A percentile compares a stretch with the other conserved stretches of the same genome.
phyloP scores from a whole-genome alignment of 35 echinoderm and acorn worm species.

The Patiria miniata region DNA sequence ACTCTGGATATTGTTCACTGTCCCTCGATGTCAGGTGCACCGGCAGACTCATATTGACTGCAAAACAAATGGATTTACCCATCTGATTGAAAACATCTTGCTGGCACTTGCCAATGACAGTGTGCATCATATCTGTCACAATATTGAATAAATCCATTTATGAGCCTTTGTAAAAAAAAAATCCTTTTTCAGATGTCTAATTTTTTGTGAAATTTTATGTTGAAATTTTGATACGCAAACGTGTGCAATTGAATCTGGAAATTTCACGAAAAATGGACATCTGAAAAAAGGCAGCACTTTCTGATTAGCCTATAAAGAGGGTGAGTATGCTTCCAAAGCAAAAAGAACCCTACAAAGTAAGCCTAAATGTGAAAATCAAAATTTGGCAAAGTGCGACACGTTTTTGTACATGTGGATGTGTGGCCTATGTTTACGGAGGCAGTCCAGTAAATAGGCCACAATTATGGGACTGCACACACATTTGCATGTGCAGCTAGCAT shows the following conservation, averaged over 20 bases:
- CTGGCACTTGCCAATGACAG: neutral
- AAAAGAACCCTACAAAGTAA: too few relatives aligned
- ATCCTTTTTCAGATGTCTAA: neutral
- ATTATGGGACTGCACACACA: neutral
- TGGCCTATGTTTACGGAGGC: too few relatives aligned
- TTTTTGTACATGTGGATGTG: too few relatives aligned
- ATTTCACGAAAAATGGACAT: too few relatives aligned
- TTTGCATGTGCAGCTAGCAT: neutral
- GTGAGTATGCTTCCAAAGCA: too few relatives aligned
- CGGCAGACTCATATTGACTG: slow-evolving; percentile 96
- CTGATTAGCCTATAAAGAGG: too few relatives aligned
- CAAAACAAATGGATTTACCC: neutral
- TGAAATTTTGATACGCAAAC: neutral
- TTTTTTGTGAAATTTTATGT: too few relatives aligned
- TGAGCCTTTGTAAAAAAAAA: neutral
- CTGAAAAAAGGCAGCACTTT: too few relatives aligned
- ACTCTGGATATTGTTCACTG: slow-evolving; percentile 72
- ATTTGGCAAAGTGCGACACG: too few relatives aligned
- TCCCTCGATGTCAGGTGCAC: slow-evolving; percentile 74
- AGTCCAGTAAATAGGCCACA: too few relatives aligned
- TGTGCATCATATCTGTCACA: neutral
- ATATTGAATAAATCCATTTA: neutral
- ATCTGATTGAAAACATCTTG: neutral
- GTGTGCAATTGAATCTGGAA: neutral
- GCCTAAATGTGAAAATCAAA: too few relatives aligned